These are phyloP conservation scores for Pangasianodon hypophthalmus DNA, from an alignment of 2,113 vertebrate genomes.

Conservation along the genomic window DNA sequence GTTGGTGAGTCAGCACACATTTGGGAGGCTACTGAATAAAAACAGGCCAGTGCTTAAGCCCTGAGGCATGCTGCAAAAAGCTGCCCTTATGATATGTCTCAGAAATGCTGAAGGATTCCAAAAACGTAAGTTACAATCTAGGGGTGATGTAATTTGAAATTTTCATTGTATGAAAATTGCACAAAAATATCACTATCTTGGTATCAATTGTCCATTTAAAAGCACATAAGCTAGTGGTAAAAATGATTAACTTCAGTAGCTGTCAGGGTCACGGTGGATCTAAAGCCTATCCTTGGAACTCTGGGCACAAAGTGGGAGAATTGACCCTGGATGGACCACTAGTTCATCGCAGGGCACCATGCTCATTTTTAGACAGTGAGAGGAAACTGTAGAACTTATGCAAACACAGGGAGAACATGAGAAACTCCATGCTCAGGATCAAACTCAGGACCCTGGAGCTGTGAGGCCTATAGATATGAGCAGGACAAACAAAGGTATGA, in stretches of 20 bases:
- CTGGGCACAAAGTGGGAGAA: neutral
- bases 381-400: too few relatives aligned
- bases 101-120: neutral
- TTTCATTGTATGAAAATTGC: neutral
- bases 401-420: too few relatives aligned
- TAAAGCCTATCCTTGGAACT: neutral
- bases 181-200: neutral
- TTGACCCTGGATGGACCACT: neutral
- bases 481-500: neutral
- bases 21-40: neutral
- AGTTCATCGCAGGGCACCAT: neutral
- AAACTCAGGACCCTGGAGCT: neutral
- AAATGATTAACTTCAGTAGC: neutral
- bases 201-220: neutral
- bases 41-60: neutral
- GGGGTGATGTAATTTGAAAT: neutral
- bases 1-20: conserved; percentile 20
- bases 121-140: neutral
- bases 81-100: neutral
- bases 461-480: too few relatives aligned
- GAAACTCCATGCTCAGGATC: neutral
- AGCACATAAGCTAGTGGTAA: neutral
- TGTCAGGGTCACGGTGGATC: neutral
- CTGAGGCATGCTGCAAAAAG: neutral
- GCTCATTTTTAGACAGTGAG: neutral